These are phyloP conservation scores for Trypoxylus dichotomus DNA, from an alignment of 1,140 invertebrate genomes.

Conservation along the genomic window DNA sequence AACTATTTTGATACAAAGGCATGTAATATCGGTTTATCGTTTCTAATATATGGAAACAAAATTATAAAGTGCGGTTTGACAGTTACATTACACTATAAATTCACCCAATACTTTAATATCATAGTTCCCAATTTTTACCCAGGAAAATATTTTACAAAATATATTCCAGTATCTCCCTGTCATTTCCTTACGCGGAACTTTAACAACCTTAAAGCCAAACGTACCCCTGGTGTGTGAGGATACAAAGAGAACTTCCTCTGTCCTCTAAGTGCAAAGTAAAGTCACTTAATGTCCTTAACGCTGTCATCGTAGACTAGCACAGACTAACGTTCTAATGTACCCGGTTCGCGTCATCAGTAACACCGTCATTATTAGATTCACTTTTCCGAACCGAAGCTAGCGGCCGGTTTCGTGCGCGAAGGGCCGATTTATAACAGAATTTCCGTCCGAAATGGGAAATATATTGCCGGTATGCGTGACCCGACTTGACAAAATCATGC, in stretches of 20 bases:
- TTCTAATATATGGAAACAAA: too few species aligned
- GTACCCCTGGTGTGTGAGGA: neutral
- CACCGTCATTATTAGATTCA: neutral
- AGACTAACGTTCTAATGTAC: neutral
- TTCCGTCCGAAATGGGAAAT: constrained; percentile 1
- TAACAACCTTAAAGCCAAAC: neutral
- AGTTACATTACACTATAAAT: too few species aligned
- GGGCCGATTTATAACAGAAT: neutral
- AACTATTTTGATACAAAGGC: too few species aligned
- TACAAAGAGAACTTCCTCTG: neutral
- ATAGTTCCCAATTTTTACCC: too few species aligned
- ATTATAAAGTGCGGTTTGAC: too few species aligned
- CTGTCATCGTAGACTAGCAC: too few species aligned
- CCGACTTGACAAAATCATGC: neutral
- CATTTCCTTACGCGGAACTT: too few species aligned
- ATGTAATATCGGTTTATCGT: too few species aligned
- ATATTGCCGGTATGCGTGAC: neutral
- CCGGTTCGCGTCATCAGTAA: neutral
- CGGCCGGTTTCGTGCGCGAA: neutral
- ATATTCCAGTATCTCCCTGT: too few species aligned
- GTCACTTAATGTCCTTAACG: neutral
- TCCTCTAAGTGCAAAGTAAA: neutral
- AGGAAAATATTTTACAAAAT: too few species aligned
- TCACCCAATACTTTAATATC: too few species aligned
- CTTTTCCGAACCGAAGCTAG: neutral